phyloP scores from a whole-genome alignment of 2,113 vertebrate genomes.

The Hippocampus abdominalis region DNA sequence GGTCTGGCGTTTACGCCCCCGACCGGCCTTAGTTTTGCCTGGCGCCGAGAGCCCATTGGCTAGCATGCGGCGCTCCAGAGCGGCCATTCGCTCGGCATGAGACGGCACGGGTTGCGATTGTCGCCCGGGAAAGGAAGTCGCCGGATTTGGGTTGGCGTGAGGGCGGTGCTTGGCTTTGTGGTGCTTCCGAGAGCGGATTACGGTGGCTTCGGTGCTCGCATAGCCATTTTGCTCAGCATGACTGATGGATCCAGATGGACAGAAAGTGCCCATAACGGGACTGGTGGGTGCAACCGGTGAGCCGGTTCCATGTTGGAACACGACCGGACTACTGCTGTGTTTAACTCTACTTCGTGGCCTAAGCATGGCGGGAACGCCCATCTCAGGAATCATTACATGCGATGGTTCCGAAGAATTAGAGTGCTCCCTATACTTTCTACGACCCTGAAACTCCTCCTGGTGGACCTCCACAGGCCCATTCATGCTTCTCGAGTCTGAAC shows the following conservation, averaged over 20 bases:
- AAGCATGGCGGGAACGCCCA: slow-evolving; percentile 70
- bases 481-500: slow-evolving; percentile 18
- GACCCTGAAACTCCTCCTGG: slow-evolving; percentile 68
- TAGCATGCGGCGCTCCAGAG: slow-evolving; percentile 73
- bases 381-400: slow-evolving; percentile 66
- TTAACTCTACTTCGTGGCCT: slow-evolving; percentile 48
- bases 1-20: slow-evolving; percentile 42
- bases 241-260: slow-evolving; percentile 69
- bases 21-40: slow-evolving; percentile 58
- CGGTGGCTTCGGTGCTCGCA: slow-evolving; percentile 64
- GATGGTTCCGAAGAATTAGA: slow-evolving; percentile 66
- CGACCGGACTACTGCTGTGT: slow-evolving; percentile 66
- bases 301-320: slow-evolving; percentile 63
- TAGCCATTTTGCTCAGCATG: slow-evolving; percentile 79
- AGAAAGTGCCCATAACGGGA: slow-evolving; percentile 67
- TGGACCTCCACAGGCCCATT: slow-evolving; percentile 59
- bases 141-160: slow-evolving; percentile 76
- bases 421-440: slow-evolving; percentile 70
- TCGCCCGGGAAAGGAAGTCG: slow-evolving; percentile 52
- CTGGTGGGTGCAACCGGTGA: slow-evolving; percentile 74
- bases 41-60: slow-evolving; percentile 76
- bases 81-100: slow-evolving; percentile 61
- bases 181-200: slow-evolving; percentile 63
- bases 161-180: slow-evolving; percentile 68
- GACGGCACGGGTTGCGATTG: slow-evolving; percentile 53